phyloP scores from a whole-genome alignment of 2,797 vertebrate genomes.

The Pachyuromys duprasi region DNA sequence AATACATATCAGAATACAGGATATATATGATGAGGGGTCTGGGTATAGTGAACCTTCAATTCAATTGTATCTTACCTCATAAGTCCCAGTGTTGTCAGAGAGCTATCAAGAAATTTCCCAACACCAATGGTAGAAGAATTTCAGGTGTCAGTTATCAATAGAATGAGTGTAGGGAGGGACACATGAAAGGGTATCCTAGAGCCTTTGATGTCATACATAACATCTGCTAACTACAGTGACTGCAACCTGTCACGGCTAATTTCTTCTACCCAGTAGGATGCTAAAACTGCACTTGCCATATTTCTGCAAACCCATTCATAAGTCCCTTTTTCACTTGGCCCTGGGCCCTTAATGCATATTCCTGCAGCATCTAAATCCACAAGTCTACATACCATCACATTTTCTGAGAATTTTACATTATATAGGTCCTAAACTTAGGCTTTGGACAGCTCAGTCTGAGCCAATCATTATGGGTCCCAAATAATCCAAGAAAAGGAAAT shows the following conservation, averaged over 20 bases:
- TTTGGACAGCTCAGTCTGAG: background rate
- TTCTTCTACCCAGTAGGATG: background rate
- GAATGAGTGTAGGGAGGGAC: background rate
- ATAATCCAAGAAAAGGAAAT: background rate
- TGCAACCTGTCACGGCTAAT: background rate
- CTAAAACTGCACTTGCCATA: background rate
- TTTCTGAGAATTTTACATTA: background rate
- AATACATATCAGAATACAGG: background rate
- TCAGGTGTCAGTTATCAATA: background rate
- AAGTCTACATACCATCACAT: background rate
- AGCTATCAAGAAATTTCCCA: background rate
- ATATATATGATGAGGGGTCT: background rate
- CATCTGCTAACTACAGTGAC: background rate
- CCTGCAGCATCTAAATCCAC: background rate
- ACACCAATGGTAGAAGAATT: background rate
- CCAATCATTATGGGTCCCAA: background rate
- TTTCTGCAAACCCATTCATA: background rate
- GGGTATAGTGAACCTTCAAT: background rate
- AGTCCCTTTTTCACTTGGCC: background rate
- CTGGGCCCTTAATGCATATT: background rate
- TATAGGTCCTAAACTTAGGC: background rate
- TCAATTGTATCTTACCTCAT: background rate
- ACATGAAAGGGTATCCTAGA: background rate
- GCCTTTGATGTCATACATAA: background rate
- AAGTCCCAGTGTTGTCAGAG: background rate